Base-by-base conservation (phyloP, 1,140 invertebrate species). In the Psilanteris sp. region DNA sequence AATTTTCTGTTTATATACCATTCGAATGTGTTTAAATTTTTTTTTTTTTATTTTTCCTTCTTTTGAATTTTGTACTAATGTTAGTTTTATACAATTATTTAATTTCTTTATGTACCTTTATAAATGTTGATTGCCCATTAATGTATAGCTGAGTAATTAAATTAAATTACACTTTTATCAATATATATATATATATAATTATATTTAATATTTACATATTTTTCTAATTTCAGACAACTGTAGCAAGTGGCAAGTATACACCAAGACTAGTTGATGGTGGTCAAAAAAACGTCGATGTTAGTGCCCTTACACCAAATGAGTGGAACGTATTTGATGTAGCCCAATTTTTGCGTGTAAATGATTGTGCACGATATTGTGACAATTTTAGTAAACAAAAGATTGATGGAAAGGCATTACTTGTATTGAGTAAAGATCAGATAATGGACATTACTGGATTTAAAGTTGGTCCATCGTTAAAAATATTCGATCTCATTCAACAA, bases 381-480 rank as follows among this genome's bases (percentile, higher is more conserved):
- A 93, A 93, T 62, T 97, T 98, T 84, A 92, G 89, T 72, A 92
- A 94, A 85, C 90, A 92, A 90, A 91, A 91, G 83, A 93, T 98
- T 64, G 93, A 95, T 81, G 96, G 96, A 0, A 92, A 93, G 48
- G 91, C 91, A 79, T 89, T 98, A 76, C 86, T 97, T 26, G 91
- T 91, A 43, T 86, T 98, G 34, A 94, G 93, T 22, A 96, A 97
- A 89, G 96, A 97, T 82, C 93, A 97, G 87, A 95, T 97, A 46
- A 93, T 97, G 72, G 93, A 94, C 81, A 89, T 97, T 18, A 93
- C 96, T 7, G 94, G 95, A 70, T 96, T 96, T 90, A 98, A 97
- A 91, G 95, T 98, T 50, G 97, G 97, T 2, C 96, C 96, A 4
- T 96, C 96, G 3, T 83, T 98, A 14, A 98, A 98, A 90, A 97